Percentiles rank a stretch among this genome's conserved stretches.
These are phyloP conservation scores for Drosophila macrothrix DNA, from an alignment of 2,888 invertebrate genomes.

Conservation along the genomic window DNA sequence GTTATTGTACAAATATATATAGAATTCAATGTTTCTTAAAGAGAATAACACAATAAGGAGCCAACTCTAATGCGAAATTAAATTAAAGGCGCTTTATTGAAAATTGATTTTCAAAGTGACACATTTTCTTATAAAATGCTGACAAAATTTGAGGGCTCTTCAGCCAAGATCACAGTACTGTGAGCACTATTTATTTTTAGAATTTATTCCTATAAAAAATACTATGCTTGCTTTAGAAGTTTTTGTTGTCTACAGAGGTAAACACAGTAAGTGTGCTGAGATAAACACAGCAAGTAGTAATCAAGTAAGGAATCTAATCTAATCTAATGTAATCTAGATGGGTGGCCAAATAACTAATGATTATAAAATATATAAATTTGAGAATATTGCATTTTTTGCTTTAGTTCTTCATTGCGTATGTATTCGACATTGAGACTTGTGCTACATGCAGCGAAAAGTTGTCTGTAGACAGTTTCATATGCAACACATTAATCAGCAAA, in stretches of 20 bases:
- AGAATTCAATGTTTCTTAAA: background rate
- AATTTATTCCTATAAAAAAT: background rate
- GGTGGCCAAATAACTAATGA: background rate
- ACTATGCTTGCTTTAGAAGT: background rate
- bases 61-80: background rate
- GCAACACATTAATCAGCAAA: background rate
- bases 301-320: background rate
- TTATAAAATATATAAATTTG: background rate
- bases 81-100: background rate
- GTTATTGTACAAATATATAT: background rate
- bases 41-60: background rate
- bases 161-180: background rate
- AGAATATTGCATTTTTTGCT: background rate
- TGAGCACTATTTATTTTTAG: background rate
- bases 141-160: background rate
- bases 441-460: background rate
- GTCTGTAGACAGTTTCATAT: background rate
- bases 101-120: background rate
- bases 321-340: background rate
- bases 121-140: background rate
- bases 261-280: accelerated
- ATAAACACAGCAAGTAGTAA: background rate
- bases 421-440: background rate
- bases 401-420: background rate
- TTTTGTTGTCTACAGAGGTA: background rate